phyloP scores from a whole-genome alignment of 2,888 invertebrate genomes.

The Diaperis boleti region DNA sequence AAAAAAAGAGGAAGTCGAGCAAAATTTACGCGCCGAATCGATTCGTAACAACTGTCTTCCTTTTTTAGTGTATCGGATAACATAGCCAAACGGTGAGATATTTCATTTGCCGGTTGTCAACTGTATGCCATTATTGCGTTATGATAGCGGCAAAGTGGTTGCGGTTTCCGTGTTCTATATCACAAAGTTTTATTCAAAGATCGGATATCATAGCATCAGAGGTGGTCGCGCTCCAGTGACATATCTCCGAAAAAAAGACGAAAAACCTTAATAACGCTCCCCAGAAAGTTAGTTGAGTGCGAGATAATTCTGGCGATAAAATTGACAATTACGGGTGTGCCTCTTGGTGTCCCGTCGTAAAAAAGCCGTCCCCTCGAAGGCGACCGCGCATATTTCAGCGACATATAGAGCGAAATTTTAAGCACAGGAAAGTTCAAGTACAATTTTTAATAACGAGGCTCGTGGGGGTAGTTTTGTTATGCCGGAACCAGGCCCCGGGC shows the following conservation, averaged over 20 bases:
- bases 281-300: constrained; percentile 34
- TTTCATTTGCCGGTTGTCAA: constrained; percentile 19
- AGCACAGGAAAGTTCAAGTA: constrained; percentile 60
- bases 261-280: constrained; percentile 30
- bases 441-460: constrained; percentile 64
- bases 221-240: constrained; percentile 12
- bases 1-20: constrained; percentile 13
- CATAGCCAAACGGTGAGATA: constrained; percentile 19
- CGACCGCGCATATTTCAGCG: constrained; percentile 51
- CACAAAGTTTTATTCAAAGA: constrained; percentile 29
- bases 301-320: constrained; percentile 41
- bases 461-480: constrained; percentile 59
- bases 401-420: constrained; percentile 60
- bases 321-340: constrained; percentile 49
- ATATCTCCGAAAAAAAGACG: constrained; percentile 10
- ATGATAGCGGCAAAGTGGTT: constrained; percentile 28
- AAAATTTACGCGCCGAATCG: constrained; percentile 18
- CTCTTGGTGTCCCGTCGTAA: constrained; percentile 47
- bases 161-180: constrained; percentile 24
- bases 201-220: constrained; percentile 26
- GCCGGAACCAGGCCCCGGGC: constrained; percentile 51
- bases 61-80: constrained; percentile 20
- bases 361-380: constrained; percentile 47
- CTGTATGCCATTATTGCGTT: constrained; percentile 19
- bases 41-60: constrained; percentile 13